A percentile compares a stretch with the other conserved stretches of the same genome.
Evolutionary conservation across 2,113 vertebrate genomes (phyloP).

Genomic region (Pica pica): DNA sequence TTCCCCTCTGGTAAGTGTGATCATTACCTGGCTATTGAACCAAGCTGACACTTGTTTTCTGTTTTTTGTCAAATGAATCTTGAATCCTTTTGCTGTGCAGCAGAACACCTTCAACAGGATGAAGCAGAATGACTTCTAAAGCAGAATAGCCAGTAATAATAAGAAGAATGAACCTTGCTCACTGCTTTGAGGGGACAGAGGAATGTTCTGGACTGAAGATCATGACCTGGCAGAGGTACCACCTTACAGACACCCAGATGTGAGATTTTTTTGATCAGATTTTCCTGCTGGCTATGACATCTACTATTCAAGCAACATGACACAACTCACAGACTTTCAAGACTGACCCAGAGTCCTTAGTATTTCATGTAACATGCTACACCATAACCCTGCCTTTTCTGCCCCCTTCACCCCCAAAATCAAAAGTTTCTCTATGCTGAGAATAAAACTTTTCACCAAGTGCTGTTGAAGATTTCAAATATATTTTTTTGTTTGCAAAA

Average conservation of each 20-base stretch:
- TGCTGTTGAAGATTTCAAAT: background rate
- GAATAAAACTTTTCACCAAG: background rate
- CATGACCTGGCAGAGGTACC: background rate
- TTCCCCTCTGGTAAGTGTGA: background rate
- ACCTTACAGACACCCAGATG: background rate
- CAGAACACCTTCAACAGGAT: background rate
- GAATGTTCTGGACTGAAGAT: background rate
- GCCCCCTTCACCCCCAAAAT: fast-evolving
- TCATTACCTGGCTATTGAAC: background rate
- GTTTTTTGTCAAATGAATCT: background rate
- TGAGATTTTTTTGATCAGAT: background rate
- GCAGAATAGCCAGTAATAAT: background rate
- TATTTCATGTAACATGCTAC: background rate
- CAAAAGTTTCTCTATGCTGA: background rate
- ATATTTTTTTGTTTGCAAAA: background rate
- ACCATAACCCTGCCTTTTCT: fast-evolving
- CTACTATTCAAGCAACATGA: background rate
- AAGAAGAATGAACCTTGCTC: fast-evolving
- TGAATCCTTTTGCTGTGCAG: background rate
- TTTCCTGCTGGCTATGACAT: background rate
- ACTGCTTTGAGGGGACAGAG: background rate
- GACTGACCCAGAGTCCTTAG: background rate
- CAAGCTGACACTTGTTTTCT: background rate
- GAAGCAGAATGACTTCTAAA: background rate
- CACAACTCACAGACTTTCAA: background rate